Base-by-base conservation (phyloP, 1,140 invertebrate genomes). In the Anastrepha ludens region DNA sequence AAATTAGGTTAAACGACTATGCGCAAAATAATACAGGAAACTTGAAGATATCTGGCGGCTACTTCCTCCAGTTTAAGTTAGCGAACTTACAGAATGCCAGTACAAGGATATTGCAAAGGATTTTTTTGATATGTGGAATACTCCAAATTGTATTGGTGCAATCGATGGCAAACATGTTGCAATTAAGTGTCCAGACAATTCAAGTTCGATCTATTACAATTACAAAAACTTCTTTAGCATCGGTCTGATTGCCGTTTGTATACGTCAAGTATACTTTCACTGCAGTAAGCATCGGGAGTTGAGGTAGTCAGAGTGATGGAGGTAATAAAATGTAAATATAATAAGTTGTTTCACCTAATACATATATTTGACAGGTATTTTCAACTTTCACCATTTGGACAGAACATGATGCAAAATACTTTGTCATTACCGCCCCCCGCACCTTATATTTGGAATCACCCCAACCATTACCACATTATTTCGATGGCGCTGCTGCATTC, bases 131-230 rank as follows among this genome's bases (percentile, higher is more conserved):
- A 86, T 88, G 86, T 94, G 93, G 90, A 89, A 93, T 70, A 93
- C 94, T 88, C 93, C 93, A 39, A 90, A 94, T 89, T 94, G 93
- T 87, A 88, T 92, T 62, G 93, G 93, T 17, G 92, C 93, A 17
- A 89, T 94, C 15, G 94, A 94, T 89, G 93, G 93, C 17, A 94
- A 94, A 88, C 94, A 94, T 87, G 89, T 94, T 29, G 58, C 88
- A 67, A 93, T 94, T 50, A 87, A 90, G 59, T 89, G 87, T 74
- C 92, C 92, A 2, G 60, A 87, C n/a, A 47, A 50, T 85, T 85
- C 50, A 85, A 50, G 6, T 50, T 85, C 39, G 78, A 50, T n/a
- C 15, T 85, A 15, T 93, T 94, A 90, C 70, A 95, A 95, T 89
- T 95, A 65, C 64, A 65, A 2, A 65, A 8, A 65, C 3, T 47